phyloP scores from a whole-genome alignment of 2,113 vertebrate species.

The Perca fluviatilis region DNA sequence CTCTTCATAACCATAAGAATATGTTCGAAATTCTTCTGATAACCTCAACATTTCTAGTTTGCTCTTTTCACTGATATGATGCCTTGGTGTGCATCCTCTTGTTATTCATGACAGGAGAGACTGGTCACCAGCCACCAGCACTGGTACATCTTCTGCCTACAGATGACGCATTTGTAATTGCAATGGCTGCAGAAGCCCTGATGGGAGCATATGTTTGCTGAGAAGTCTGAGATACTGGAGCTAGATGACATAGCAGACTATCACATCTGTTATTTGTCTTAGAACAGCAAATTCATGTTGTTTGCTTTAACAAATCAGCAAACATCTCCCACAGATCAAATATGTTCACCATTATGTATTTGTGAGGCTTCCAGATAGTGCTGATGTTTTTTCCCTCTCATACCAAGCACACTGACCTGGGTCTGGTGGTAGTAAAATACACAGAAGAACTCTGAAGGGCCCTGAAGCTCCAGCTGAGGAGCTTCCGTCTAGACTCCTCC shows the following conservation, averaged over 20 bases:
- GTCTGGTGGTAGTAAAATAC: constrained; percentile 86
- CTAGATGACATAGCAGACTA: not conserved
- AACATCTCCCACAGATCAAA: constrained; percentile 29
- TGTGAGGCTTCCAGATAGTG: constrained; percentile 47
- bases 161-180: constrained; percentile 3
- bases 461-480: constrained; percentile 90
- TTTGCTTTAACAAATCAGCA: constrained; percentile 31
- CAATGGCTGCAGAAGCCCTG: not conserved
- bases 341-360: constrained; percentile 11
- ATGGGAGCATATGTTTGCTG: not conserved
- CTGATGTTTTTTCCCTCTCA: not conserved
- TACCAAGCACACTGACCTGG: constrained; percentile 68
- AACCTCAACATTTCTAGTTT: not conserved
- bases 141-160: not conserved
- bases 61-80: not conserved
- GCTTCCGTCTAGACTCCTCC: constrained; percentile 88
- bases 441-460: constrained; percentile 89
- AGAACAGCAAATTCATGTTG: not conserved
- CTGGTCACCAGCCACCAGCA: not conserved
- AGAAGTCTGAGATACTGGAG: not conserved
- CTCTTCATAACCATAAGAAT: not conserved
- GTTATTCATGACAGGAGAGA: not conserved
- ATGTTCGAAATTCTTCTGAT: not conserved
- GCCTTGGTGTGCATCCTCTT: not conserved
- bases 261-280: constrained; percentile 28